Base-by-base conservation (phyloP, 2,888 invertebrate genomes). In the Nymphalis urticae region DNA sequence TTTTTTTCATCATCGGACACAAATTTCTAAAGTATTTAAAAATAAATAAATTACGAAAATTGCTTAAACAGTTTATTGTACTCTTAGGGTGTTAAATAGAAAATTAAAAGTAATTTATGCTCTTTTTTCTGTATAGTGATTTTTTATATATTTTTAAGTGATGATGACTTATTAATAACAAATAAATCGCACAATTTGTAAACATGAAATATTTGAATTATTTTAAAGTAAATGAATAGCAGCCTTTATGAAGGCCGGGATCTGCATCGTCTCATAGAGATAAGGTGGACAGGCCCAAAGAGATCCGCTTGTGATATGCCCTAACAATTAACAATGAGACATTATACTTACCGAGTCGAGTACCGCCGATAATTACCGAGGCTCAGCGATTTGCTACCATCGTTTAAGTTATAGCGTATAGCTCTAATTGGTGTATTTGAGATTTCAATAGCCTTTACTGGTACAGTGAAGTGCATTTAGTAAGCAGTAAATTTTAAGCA, bases 281-380 rank as follows among this genome's bases (percentile, higher is more conserved):
- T 92, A 92, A 89, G 80, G 80, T 75, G 72, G 87, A 88, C 88
- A 85, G 77, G 78, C 73, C 77, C 88, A 90, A 90, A 92, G 92
- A 92, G 92, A 92, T 92, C 92, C 92, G 92, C 83, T 83, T 73
- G 76, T 80, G 92, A 92, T 92, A 90, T 80, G 79, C 80, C 69
- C 75, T 84, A 91, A 92, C 92, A 92, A 92, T 92, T 92, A 92
- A 92, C 92, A 92, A 92, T 92, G 92, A 86, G 89, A 92, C 92
- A 92, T 92, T 92, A 92, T 92, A 90, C 87, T 88, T 84, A 80
- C 76, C 81, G 19, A 42, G 58, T 10, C 58, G 58, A 58, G 83
- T 58, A 84, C 86, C 88, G 90, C 87, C 88, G 90, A 90, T 91
- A 92, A 92, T 92, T 92, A 92, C 89, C 78, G 79, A 75, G 77